Evolutionary conservation across 2,888 invertebrate species (phyloP).

Genomic region (Xestia xanthographa): DNA sequence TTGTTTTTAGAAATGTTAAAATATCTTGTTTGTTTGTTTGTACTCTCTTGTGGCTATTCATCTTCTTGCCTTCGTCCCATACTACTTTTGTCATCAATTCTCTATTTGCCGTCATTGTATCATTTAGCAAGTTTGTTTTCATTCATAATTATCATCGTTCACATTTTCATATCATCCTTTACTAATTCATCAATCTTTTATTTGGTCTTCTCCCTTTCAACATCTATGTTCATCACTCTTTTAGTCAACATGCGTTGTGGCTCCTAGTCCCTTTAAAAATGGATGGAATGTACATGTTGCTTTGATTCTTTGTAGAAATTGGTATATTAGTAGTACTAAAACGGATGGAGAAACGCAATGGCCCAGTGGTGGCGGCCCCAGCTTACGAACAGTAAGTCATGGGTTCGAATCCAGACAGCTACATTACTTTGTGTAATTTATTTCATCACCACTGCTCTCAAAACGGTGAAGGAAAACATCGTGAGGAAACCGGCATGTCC

Average conservation of each 20-base stretch:
- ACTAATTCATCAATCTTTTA: background rate
- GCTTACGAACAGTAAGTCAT: too few relatives aligned
- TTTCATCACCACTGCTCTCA: too few relatives aligned
- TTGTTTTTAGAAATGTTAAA: background rate
- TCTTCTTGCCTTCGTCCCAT: background rate
- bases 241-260: background rate
- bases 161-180: background rate
- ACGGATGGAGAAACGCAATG: too few relatives aligned
- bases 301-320: background rate
- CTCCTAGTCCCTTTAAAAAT: background rate
- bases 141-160: too few relatives aligned
- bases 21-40: background rate
- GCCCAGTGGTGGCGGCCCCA: too few relatives aligned
- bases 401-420: too few relatives aligned
- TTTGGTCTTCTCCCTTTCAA: background rate
- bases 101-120: background rate
- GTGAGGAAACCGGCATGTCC: too few relatives aligned
- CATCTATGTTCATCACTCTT: background rate
- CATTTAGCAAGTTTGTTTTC: too few relatives aligned
- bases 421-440: too few relatives aligned
- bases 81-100: background rate
- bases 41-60: background rate
- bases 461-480: too few relatives aligned
- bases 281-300: background rate
- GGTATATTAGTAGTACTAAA: background rate